Evolutionary conservation across 2,113 vertebrate genomes (phyloP), one percentile per base, ranked within the genome.

Genomic region (Cynopterus brachyotis): DNA sequence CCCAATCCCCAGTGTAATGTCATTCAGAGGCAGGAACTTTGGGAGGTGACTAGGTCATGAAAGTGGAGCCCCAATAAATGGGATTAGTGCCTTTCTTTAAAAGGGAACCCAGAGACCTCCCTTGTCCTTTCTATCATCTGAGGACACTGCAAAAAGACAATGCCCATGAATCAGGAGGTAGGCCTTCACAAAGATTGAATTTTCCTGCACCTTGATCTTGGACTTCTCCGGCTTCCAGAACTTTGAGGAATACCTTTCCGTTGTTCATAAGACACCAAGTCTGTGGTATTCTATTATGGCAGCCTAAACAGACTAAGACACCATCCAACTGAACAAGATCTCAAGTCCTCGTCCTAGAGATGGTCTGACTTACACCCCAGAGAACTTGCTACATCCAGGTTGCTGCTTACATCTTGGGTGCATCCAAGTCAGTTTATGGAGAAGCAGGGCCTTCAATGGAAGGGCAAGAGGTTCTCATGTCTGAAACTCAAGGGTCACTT

Each of bases 401-500:
- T 55, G 42, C 70, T 1, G 12, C 3, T 42, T 50, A 6, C 5
- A 2, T 22, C 13, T 28, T 1, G 1, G 7, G 6, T 1, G 1
- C 42, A 16, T 22, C 72, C 53, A 2, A 12, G 11, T 45, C 2
- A 6, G 35, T n/a, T 69, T 64, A 11, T 22, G 20, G 42, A 53
- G n/a, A 50, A 16, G 47, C 24, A n/a, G 42, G 5, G 1, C 9
- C 47, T 22, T 76, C 55, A 26, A 0, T 0, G 22, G 37, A 69
- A 64, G 37, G 7, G 3, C 37, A 62, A 70, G 26, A 35, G 70
- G 17, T 1, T 26, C 35, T 94, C 47, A 22, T 20, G 37, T 64
- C 24, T 47, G 35, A 35, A 32, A 47, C 30, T 32, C 32, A 7
- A 92, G 42, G 42, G 37, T 10, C 7, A 0, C 47, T 55, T 1